phyloP scores from a whole-genome alignment of 37 sponge, comb jelly and placozoan genomes.

The Agelas oroides region DNA sequence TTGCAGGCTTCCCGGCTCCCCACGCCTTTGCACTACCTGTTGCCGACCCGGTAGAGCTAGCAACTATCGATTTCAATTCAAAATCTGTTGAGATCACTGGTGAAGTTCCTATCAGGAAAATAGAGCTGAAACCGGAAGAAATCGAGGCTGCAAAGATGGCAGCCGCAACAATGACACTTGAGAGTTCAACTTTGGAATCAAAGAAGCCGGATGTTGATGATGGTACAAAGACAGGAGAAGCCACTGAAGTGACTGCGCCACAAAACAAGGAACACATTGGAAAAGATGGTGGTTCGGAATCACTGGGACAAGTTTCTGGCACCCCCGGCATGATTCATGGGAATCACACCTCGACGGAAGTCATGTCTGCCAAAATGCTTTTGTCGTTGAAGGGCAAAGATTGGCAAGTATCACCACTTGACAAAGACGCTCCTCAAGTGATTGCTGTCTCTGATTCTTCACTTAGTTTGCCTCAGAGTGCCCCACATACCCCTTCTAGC shows the following conservation, averaged over 20 bases:
- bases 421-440: background rate
- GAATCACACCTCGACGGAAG: slow-evolving; percentile 48
- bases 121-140: slow-evolving; percentile 3
- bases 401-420: slow-evolving; percentile 8
- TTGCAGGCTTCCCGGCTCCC: no score
- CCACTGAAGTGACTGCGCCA: background rate
- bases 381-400: slow-evolving; percentile 53
- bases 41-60: slow-evolving; percentile 31
- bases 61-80: slow-evolving; percentile 26
- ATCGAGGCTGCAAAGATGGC: background rate
- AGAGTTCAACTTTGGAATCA: background rate
- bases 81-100: slow-evolving; percentile 60
- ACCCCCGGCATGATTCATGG: background rate
- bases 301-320: background rate
- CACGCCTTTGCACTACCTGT: slow-evolving; percentile 34
- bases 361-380: slow-evolving; percentile 68
- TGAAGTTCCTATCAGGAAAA: slow-evolving; percentile 52
- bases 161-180: background rate
- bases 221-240: background rate
- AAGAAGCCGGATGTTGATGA: background rate
- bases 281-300: background rate
- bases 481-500: slow-evolving; percentile 22
- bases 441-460: background rate
- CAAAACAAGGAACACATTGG: background rate
- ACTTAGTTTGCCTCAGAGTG: background rate